Evolutionary conservation across 2,113 vertebrate genomes (phyloP).

Genomic region (Siniperca chuatsi): DNA sequence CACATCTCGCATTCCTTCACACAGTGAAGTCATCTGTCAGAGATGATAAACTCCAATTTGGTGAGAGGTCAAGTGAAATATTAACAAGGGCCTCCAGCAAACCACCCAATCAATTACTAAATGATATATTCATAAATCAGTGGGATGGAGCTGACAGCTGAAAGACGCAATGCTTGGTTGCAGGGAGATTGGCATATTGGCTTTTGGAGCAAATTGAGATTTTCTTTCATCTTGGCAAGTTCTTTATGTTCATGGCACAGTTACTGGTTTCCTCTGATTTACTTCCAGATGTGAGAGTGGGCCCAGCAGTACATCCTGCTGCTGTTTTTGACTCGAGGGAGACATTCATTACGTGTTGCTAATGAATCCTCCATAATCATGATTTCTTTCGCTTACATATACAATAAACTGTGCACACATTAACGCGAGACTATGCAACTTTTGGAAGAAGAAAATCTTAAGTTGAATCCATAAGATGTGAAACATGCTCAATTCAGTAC

Average conservation of each 20-base stretch:
- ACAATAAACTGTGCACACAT: neutral
- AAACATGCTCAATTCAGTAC: neutral
- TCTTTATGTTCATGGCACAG: neutral
- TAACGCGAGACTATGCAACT: neutral
- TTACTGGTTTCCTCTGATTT: constrained; percentile 7
- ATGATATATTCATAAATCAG: constrained; percentile 76
- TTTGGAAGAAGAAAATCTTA: neutral
- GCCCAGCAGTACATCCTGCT: neutral
- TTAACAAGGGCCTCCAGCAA: constrained; percentile 72
- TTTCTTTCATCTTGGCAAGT: constrained; percentile 18
- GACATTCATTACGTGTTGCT: neutral
- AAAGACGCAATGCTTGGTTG: constrained; percentile 53
- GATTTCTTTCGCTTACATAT: neutral
- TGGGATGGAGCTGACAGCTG: constrained; percentile 53
- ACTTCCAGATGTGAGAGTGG: constrained; percentile 5
- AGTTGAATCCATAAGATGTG: neutral
- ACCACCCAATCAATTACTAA: constrained; percentile 72
- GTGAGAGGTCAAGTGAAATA: constrained; percentile 79
- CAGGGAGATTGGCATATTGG: constrained; percentile 49
- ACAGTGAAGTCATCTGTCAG: constrained; percentile 65
- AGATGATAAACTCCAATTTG: constrained; percentile 74
- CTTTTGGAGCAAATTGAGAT: constrained; percentile 42
- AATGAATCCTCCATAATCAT: too few species aligned
- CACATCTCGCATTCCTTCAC: constrained; percentile 52
- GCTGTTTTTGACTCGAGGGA: neutral